Evolutionary conservation across 1,140 invertebrate genomes (phyloP), one percentile per base, ranked within the genome.

Genomic region (Paracyclopina nana): DNA sequence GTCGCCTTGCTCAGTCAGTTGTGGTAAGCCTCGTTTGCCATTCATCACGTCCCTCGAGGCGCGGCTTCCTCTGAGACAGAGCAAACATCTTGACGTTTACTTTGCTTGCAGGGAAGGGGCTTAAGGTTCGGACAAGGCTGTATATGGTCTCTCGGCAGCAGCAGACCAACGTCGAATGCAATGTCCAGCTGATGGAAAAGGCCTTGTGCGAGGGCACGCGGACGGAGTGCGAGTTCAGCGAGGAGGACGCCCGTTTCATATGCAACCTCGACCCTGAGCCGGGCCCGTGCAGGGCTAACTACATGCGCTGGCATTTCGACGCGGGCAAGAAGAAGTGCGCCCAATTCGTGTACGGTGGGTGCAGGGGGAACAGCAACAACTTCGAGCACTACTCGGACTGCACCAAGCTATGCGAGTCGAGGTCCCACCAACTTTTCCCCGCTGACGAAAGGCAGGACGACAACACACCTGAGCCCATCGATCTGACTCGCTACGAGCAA

Each of bases 351-450:
- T 95, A 86, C 65, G 79, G 82, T 20, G 87, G 87, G 41, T 94
- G 88, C 60, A 70, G 79, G 31, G 83, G 83, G n/a, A 87, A 82
- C 63, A 71, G 72, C 57, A 91, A 91, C 62, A 88, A 87, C 65
- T 91, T 88, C 67, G 65, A 78, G 46, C 78, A 74, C 1, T 70
- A 73, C 30, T 70, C 77, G 26, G 81, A 88, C 57, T 90, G 85
- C 60, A 70, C 70, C 38, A 70, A 70, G 53, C 74, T 75, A n/a
- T 90, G 84, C 56, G 24, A 44, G 24, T 4, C 16, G 12, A 24
- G 3, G n/a, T 20, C 14, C n/a, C 12, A 44, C 24, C 16, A 42
- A n/a, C 8, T 8, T 8, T 8, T 9, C 9, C 9, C 4, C 4
- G 24, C 4, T 20, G 14, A 44, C 24, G 16, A 20, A 2, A 12